Evolutionary conservation across 1,140 invertebrate species (phyloP).

Genomic region (Caerostris darwini): DNA sequence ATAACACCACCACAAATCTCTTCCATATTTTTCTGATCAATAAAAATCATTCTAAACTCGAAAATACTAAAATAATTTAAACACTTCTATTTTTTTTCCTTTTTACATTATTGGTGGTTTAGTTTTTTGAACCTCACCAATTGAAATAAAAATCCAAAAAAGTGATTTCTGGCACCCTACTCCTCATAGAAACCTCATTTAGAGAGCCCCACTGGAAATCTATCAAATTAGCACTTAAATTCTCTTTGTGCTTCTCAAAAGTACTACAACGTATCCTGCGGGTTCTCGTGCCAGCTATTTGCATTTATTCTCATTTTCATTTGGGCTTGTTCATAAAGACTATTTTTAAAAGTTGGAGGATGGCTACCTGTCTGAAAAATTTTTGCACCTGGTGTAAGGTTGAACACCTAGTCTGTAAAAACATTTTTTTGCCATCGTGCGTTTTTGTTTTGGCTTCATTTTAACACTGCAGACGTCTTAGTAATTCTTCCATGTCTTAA

Average conservation of each 20-base stretch:
- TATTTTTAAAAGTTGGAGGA: not conserved
- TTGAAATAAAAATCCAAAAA: not conserved
- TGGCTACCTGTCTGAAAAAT: not conserved
- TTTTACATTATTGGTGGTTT: no score
- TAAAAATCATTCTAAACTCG: no score
- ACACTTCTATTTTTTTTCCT: no score
- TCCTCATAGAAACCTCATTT: slow-evolving; percentile 34
- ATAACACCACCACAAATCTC: no score
- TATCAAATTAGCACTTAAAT: slow-evolving; percentile 62
- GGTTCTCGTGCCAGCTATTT: not conserved
- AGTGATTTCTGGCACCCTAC: not conserved
- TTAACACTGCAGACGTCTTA: slow-evolving; percentile 51
- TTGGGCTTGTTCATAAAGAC: no score
- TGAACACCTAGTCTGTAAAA: not conserved
- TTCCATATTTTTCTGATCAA: no score
- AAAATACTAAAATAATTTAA: no score
- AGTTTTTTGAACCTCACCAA: no score
- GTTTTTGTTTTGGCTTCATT: slow-evolving; percentile 62
- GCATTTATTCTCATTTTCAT: slow-evolving; percentile 65
- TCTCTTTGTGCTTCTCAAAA: slow-evolving; percentile 1
- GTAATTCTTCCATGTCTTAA: slow-evolving; percentile 32
- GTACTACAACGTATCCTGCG: slow-evolving; percentile 1
- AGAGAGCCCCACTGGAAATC: slow-evolving; percentile 14
- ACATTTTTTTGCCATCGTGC: not conserved
- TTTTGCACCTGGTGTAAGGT: slow-evolving; percentile 15